Evolutionary conservation across 2,888 invertebrate genomes (phyloP).

Genomic region (Tinea semifulvella): DNA sequence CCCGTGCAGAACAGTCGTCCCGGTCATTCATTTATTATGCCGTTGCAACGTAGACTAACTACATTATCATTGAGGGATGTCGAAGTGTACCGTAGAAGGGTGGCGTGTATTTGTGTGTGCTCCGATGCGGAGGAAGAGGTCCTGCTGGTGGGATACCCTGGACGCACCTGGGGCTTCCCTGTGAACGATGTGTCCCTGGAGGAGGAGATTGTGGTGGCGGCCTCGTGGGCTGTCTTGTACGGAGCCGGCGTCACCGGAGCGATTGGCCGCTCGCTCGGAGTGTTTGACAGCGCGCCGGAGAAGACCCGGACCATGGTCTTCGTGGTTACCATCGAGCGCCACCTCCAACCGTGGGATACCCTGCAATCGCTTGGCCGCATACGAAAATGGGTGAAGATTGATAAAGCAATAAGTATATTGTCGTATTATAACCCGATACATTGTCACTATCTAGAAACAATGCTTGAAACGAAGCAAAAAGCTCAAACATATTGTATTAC

Average conservation of each 20-base stretch:
- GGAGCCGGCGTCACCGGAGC: neutral
- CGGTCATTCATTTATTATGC: no score
- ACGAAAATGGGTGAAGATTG: neutral
- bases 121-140: neutral
- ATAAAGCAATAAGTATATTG: neutral
- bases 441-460: neutral
- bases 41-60: neutral
- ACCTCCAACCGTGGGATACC: neutral
- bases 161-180: neutral
- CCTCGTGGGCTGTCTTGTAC: neutral
- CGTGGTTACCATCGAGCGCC: neutral
- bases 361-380: neutral
- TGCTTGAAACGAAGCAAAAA: neutral
- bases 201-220: neutral
- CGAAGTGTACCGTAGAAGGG: neutral
- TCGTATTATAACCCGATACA: neutral
- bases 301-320: neutral
- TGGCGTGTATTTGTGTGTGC: constrained; percentile 1
- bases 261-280: neutral
- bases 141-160: neutral
- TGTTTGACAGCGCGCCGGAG: neutral
- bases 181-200: neutral
- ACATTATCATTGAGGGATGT: neutral
- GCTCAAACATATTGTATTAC: no score
- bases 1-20: neutral